Percentiles rank a stretch among this genome's conserved stretches.
These are phyloP conservation scores for Bruchidius siliquastri DNA, from an alignment of 2,888 invertebrate genomes.

Conservation along the genomic window DNA sequence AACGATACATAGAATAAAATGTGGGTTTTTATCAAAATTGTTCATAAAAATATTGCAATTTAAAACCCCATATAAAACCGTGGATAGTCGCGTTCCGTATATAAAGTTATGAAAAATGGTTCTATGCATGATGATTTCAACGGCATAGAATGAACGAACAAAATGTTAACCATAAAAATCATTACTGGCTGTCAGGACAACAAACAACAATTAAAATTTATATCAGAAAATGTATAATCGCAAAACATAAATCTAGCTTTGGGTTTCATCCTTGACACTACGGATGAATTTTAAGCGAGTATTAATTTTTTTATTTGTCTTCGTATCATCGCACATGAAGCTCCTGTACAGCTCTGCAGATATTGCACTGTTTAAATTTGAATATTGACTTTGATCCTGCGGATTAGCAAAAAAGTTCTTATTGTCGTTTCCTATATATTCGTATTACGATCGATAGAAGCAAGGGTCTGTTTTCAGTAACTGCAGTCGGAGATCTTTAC, in stretches of 20 bases:
- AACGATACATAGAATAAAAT: too few relatives aligned
- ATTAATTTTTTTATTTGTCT: not conserved
- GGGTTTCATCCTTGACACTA: not conserved
- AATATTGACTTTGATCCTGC: too few relatives aligned
- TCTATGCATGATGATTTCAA: not conserved
- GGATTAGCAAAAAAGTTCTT: too few relatives aligned
- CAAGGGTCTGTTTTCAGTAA: too few relatives aligned
- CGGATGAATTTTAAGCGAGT: not conserved
- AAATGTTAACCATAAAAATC: not conserved
- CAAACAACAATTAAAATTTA: not conserved
- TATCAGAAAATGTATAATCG: not conserved
- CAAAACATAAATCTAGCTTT: not conserved
- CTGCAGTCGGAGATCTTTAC: too few relatives aligned
- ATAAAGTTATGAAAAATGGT: not conserved
- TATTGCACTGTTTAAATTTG: not conserved
- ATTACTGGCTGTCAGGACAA: not conserved
- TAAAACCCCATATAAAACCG: not conserved
- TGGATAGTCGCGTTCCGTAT: not conserved
- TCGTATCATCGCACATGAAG: not conserved
- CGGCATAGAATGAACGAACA: not conserved
- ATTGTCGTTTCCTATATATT: too few relatives aligned
- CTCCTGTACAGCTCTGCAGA: not conserved
- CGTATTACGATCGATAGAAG: too few relatives aligned
- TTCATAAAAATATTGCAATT: not conserved
- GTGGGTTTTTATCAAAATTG: not conserved